Evolutionary conservation across 2,797 vertebrate species (phyloP).

Genomic region (Anguilla pacifica): DNA sequence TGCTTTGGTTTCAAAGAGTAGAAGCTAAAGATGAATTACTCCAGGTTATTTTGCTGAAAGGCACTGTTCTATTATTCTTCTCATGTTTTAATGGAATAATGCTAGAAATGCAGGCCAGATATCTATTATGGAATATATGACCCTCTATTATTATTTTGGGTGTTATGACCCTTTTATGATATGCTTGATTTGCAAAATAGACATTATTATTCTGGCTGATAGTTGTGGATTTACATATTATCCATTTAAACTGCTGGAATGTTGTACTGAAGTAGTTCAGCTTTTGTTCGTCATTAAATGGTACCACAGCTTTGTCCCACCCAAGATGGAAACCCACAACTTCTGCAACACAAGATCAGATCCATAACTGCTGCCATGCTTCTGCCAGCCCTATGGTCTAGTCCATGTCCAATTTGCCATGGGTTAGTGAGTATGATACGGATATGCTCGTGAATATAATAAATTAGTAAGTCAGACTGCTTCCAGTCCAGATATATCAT

Average conservation of each 20-base stretch:
- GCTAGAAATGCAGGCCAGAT: too few relatives aligned
- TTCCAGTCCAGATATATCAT: neutral
- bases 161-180: neutral
- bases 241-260: neutral
- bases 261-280: neutral
- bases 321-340: neutral
- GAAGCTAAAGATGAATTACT: neutral
- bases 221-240: too few relatives aligned
- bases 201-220: neutral
- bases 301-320: neutral
- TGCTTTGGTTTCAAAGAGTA: constrained; percentile 21
- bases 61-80: neutral
- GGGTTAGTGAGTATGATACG: neutral
- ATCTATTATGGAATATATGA: too few relatives aligned
- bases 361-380: neutral
- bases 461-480: too few relatives aligned
- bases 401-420: neutral
- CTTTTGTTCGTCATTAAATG: neutral
- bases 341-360: neutral
- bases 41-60: neutral
- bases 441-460: too few relatives aligned
- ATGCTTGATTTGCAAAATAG: neutral
- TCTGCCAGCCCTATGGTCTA: neutral
- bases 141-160: too few relatives aligned
- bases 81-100: neutral